These are phyloP conservation scores for Drosophila cracens DNA, from an alignment of 2,888 invertebrate genomes.

Conservation along the genomic window DNA sequence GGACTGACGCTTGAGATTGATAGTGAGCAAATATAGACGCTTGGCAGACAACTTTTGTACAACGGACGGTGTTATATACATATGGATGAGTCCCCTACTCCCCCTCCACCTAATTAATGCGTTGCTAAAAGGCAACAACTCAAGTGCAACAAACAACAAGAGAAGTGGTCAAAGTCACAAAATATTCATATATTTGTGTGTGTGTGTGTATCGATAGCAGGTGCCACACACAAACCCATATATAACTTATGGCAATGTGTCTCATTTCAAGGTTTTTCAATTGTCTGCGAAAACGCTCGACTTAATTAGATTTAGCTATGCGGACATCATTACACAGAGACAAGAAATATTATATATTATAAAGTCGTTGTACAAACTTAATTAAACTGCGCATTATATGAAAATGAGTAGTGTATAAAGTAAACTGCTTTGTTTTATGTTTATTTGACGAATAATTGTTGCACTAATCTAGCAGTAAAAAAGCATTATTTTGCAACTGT, in stretches of 20 bases:
- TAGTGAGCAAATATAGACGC: slow-evolving; percentile 65
- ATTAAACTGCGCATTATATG: slow-evolving; percentile 8
- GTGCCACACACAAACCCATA: not conserved
- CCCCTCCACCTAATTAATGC: slow-evolving; percentile 1
- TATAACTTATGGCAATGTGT: slow-evolving; percentile 1
- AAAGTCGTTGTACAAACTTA: not conserved
- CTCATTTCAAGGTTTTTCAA: slow-evolving; percentile 3
- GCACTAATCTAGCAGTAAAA: not conserved
- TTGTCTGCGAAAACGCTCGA: not conserved
- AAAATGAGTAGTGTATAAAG: not conserved
- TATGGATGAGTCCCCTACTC: not conserved
- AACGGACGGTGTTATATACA: slow-evolving; percentile 27
- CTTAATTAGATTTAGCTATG: not conserved
- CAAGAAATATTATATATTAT: not conserved
- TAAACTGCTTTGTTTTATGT: not conserved
- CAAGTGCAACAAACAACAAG: not conserved
- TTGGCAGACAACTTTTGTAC: slow-evolving; percentile 56
- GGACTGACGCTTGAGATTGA: slow-evolving; percentile 63
- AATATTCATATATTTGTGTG: not conserved
- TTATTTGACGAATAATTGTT: not conserved
- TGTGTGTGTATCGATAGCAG: slow-evolving; percentile 9
- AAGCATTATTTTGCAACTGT: not conserved
- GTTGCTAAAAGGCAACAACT: slow-evolving; percentile 3
- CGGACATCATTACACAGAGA: not conserved
- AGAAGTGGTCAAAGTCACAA: slow-evolving; percentile 9